A percentile compares a stretch with the other conserved stretches of the same genome.
These are phyloP conservation scores for Callaeas wilsoni DNA, from an alignment of 2,113 vertebrate species.

Conservation along the genomic window DNA sequence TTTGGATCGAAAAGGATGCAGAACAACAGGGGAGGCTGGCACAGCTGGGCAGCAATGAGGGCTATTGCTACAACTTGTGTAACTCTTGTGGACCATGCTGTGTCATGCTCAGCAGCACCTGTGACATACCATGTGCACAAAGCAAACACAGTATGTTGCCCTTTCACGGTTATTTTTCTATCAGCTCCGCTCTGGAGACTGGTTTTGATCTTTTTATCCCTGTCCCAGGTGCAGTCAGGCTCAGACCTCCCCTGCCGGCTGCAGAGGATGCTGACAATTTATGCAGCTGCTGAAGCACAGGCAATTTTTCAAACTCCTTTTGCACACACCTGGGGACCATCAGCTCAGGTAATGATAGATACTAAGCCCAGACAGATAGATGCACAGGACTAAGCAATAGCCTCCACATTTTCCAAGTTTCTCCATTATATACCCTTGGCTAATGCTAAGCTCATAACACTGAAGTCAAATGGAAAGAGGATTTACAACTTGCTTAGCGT, in stretches of 20 bases:
- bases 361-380: background rate
- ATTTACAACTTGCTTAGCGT: background rate
- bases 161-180: background rate
- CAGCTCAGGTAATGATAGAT: background rate
- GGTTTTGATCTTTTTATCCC: slow-evolving; percentile 19
- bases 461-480: background rate
- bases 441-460: background rate
- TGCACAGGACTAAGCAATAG: background rate
- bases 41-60: background rate
- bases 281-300: slow-evolving; percentile 15
- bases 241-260: background rate
- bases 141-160: background rate
- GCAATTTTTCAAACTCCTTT: slow-evolving; percentile 36
- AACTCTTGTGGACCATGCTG: background rate
- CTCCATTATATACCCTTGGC: background rate
- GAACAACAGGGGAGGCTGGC: background rate
- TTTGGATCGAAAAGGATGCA: background rate
- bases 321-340: background rate
- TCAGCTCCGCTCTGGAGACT: background rate
- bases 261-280: background rate
- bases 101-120: background rate
- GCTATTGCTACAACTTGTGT: background rate
- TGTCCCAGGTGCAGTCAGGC: background rate
- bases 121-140: background rate
- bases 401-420: background rate